A percentile compares a stretch with the other conserved stretches of the same genome.
Evolutionary conservation across 1,140 invertebrate genomes (phyloP).

Genomic region (Papilio xuthus): DNA sequence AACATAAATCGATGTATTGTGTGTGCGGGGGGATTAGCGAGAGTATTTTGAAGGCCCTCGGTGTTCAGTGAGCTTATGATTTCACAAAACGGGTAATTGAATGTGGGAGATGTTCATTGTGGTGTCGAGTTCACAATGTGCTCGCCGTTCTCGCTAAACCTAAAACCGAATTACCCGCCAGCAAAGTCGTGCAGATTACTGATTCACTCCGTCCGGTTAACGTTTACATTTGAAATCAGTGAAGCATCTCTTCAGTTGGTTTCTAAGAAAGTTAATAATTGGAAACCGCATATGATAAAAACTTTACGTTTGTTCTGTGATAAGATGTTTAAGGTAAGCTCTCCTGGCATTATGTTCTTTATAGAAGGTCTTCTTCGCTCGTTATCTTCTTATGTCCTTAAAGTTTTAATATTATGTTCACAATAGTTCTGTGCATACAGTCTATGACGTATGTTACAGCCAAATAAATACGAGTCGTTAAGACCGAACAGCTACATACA

Average conservation of each 20-base stretch:
- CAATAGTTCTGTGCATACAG: slow-evolving; percentile 14
- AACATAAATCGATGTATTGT: slow-evolving; percentile 71
- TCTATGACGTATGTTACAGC: neutral
- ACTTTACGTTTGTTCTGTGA: slow-evolving; percentile 4
- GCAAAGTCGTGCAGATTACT: slow-evolving; percentile 61
- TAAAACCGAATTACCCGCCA: slow-evolving; percentile 60
- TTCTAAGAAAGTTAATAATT: slow-evolving; percentile 32
- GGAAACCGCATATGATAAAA: slow-evolving; percentile 28
- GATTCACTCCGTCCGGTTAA: slow-evolving; percentile 52
- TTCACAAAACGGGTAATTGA: slow-evolving; percentile 65
- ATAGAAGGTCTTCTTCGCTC: neutral
- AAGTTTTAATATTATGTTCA: slow-evolving; percentile 13
- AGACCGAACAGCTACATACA: neutral
- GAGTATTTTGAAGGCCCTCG: slow-evolving; percentile 55
- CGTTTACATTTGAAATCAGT: slow-evolving; percentile 41
- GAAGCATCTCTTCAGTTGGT: slow-evolving; percentile 6
- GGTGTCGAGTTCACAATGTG: slow-evolving; percentile 50
- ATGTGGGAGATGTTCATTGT: slow-evolving; percentile 51
- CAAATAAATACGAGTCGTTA: neutral
- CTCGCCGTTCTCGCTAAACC: slow-evolving; percentile 59
- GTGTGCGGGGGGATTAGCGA: slow-evolving; percentile 66
- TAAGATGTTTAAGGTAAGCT: slow-evolving; percentile 24
- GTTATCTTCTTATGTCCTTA: slow-evolving; percentile 22
- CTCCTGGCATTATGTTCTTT: slow-evolving; percentile 17
- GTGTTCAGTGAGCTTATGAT: slow-evolving; percentile 63